Conservation (phyloP, 1,140 invertebrate genomes). For the Bombus turneri region DNA sequence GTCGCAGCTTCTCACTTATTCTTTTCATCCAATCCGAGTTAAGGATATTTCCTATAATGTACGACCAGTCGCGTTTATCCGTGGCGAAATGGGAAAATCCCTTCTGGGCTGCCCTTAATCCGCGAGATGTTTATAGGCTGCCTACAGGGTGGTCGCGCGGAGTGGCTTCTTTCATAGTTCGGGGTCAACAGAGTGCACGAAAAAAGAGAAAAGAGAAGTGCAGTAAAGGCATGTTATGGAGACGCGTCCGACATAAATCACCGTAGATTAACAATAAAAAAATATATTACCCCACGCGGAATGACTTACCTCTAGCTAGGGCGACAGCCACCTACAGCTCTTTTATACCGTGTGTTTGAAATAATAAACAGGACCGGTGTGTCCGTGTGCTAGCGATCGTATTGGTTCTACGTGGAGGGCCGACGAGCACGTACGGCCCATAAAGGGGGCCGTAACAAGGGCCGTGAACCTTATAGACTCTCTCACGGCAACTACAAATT, state of each 20-base stretch:
- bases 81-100: conserved; percentile 23
- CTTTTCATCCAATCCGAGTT: not conserved
- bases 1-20: not conserved
- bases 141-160: conserved; percentile 27
- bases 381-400: conserved; percentile 33
- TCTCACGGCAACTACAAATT: conserved; percentile 49
- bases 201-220: conserved; percentile 26
- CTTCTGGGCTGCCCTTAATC: conserved; percentile 29
- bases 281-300: conserved; percentile 62
- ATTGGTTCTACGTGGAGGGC: conserved; percentile 56
- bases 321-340: conserved; percentile 32
- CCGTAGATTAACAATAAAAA: conserved; percentile 69
- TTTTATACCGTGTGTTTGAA: conserved; percentile 50
- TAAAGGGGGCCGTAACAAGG: conserved; percentile 65
- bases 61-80: not conserved
- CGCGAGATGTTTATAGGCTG: conserved; percentile 30
- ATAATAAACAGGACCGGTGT: conserved; percentile 61
- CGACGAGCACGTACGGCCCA: conserved; percentile 59
- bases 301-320: conserved; percentile 36
- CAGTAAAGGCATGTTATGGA: conserved; percentile 52
- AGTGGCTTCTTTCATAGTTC: conserved; percentile 21
- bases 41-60: conserved; percentile 17
- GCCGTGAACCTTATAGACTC: conserved; percentile 59
- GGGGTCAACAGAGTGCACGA: conserved; percentile 32
- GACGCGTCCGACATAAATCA: conserved; percentile 65